These are phyloP conservation scores for Pocillopora meandrina DNA, from an alignment of 92 coral and sea anemone genomes.

Conservation along the genomic window DNA sequence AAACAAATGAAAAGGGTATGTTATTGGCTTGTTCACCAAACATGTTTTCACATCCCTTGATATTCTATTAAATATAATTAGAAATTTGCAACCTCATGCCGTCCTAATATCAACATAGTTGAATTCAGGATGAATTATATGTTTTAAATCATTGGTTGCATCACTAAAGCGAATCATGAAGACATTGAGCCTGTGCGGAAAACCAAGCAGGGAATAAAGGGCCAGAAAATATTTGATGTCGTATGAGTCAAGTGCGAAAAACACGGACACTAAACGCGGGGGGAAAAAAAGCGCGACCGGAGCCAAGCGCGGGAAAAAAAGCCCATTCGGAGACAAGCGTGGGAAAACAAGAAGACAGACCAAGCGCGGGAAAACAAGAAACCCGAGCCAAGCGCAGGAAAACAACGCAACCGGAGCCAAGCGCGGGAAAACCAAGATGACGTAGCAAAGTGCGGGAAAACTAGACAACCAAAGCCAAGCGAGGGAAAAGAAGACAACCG, in stretches of 20 bases:
- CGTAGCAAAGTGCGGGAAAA: background rate
- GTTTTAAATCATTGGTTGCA: conserved; percentile 40
- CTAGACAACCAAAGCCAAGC: too few relatives aligned
- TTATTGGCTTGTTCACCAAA: background rate
- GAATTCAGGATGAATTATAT: conserved; percentile 10
- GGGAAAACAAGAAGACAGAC: background rate
- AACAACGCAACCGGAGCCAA: background rate
- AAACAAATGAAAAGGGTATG: background rate
- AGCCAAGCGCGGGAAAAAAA: background rate
- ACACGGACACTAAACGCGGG: background rate
- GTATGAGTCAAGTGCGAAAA: too few relatives aligned
- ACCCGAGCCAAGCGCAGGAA: background rate
- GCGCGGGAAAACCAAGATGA: background rate
- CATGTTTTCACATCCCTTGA: background rate
- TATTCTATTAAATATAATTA: background rate
- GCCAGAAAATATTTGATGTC: too few relatives aligned
- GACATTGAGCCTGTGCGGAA: too few relatives aligned
- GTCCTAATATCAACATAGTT: conserved; percentile 34
- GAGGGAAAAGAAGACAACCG: background rate
- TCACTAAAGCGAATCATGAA: background rate
- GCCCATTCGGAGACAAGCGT: background rate
- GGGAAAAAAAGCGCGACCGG: background rate
- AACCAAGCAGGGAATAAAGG: too few relatives aligned
- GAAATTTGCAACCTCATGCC: conserved; percentile 40
- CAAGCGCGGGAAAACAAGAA: background rate